Evolutionary conservation across 2,113 vertebrate genomes (phyloP).

Genomic region (Hippopotamus amphibius): DNA sequence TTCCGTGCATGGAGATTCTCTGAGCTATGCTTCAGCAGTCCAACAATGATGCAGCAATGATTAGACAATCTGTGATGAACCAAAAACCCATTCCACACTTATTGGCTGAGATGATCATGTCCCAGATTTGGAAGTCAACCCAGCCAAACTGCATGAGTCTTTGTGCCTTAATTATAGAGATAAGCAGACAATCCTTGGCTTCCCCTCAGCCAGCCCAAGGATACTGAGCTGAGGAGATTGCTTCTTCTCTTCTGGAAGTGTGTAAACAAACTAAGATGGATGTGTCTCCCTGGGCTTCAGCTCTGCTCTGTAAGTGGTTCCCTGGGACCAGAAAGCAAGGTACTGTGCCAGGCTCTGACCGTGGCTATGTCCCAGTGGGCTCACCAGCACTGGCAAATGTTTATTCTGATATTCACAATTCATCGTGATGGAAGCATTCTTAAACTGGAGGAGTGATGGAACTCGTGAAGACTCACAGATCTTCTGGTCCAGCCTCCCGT

Average conservation of each 20-base stretch:
- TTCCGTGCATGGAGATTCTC: too few relatives aligned
- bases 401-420: neutral
- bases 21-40: neutral
- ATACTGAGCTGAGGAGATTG: neutral
- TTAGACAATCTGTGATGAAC: neutral
- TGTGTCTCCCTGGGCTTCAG: conserved; percentile 34
- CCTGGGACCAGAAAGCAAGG: neutral
- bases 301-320: neutral
- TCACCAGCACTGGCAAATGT: neutral
- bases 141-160: neutral
- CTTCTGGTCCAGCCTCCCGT: neutral
- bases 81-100: neutral
- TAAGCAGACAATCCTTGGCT: neutral
- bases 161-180: neutral
- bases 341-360: neutral
- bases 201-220: neutral
- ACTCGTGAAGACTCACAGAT: neutral
- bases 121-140: neutral
- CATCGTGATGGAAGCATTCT: neutral
- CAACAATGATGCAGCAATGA: neutral
- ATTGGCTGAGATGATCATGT: neutral
- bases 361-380: neutral
- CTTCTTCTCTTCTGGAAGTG: neutral
- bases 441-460: accelerated
- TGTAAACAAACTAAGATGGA: neutral